Percentiles rank a stretch among this genome's conserved stretches.
Evolutionary conservation across 2,888 invertebrate genomes (phyloP).

Genomic region (Oscheius sp.): DNA sequence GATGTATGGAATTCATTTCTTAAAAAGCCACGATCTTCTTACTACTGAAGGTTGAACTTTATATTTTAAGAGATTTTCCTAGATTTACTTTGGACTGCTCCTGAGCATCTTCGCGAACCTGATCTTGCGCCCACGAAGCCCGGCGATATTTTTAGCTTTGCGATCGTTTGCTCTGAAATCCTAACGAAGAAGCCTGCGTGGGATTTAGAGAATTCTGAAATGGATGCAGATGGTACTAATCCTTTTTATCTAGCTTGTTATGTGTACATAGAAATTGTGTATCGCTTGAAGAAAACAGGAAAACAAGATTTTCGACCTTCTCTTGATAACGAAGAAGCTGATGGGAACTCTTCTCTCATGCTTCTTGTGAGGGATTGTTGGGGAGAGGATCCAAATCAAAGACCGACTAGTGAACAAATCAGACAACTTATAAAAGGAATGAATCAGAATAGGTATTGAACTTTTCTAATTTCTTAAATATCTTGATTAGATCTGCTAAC

Average conservation of each 20-base stretch:
- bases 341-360: slow-evolving; percentile 37
- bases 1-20: slow-evolving; percentile 40
- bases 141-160: slow-evolving; percentile 66
- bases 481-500: slow-evolving; percentile 35
- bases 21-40: slow-evolving; percentile 35
- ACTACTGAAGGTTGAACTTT: no score
- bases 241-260: no score
- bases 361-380: slow-evolving; percentile 60
- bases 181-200: slow-evolving; percentile 63
- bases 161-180: slow-evolving; percentile 64
- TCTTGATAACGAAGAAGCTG: slow-evolving; percentile 41
- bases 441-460: slow-evolving; percentile 14
- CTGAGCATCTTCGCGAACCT: slow-evolving; percentile 57
- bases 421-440: neutral
- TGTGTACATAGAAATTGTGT: slow-evolving; percentile 54
- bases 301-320: slow-evolving; percentile 51
- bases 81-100: slow-evolving; percentile 63
- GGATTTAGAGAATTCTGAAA: slow-evolving; percentile 56
- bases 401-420: slow-evolving; percentile 50
- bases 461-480: neutral
- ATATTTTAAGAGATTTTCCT: neutral
- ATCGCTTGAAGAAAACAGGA: slow-evolving; percentile 63
- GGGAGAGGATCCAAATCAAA: slow-evolving; percentile 55
- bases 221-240: slow-evolving; percentile 51
- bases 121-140: slow-evolving; percentile 43